Conservation (phyloP, 2,888 invertebrate genomes). For the Melangyna quadrimaculata region DNA sequence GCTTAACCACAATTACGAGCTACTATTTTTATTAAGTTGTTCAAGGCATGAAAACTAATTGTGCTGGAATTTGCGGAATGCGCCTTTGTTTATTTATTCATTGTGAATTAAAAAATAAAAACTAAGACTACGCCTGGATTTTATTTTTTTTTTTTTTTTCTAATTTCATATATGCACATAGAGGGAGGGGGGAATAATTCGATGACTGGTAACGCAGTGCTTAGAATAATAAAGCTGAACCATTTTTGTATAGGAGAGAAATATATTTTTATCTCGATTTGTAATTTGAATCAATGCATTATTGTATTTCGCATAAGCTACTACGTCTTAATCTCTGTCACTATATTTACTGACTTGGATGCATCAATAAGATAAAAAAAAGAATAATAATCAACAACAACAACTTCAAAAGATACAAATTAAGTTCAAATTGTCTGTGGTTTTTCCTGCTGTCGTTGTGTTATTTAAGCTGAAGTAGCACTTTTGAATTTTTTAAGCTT, state of each 20-base stretch:
- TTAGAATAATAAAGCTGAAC: conserved; percentile 11
- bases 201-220: conserved; percentile 2
- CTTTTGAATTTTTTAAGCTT: conserved; percentile 8
- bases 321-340: conserved; percentile 22
- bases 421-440: conserved; percentile 33
- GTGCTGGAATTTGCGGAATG: conserved; percentile 63
- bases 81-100: conserved; percentile 32
- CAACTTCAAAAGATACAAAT: conserved; percentile 16
- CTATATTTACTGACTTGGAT: not conserved
- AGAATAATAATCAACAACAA: not conserved
- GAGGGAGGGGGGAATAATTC: not conserved
- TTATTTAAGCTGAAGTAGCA: conserved; percentile 33
- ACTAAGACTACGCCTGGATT: conserved; percentile 47
- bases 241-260: not conserved
- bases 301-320: conserved; percentile 10
- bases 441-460: not conserved
- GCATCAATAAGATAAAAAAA: not conserved
- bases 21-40: not conserved
- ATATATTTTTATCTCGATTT: conserved; percentile 17
- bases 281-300: conserved; percentile 25
- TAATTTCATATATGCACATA: conserved; percentile 8
- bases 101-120: conserved; percentile 25
- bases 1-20: conserved; percentile 9
- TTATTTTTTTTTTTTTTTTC: conserved; percentile 10
- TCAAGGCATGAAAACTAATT: conserved; percentile 51